A percentile compares a stretch with the other conserved stretches of the same genome.
phyloP scores from a whole-genome alignment of 2,113 vertebrate genomes.

The Fregata magnificens region DNA sequence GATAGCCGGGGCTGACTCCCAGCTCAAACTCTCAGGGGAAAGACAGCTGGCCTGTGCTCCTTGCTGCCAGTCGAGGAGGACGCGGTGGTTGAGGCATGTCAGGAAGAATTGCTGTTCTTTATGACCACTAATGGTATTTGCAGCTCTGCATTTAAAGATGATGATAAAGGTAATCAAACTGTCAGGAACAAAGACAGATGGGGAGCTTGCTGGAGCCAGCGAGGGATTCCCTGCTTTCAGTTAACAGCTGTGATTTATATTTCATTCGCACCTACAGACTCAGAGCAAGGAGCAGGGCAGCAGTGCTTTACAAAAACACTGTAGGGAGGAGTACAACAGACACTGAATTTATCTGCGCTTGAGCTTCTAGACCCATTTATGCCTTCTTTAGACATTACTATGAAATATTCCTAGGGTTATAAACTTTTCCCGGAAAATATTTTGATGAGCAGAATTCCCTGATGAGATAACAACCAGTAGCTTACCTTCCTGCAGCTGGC shows the following conservation, averaged over 20 bases:
- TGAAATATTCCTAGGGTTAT: background rate
- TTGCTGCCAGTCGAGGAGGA: background rate
- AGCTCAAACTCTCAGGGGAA: background rate
- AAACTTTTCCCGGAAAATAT: background rate
- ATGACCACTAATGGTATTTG: conserved; percentile 15
- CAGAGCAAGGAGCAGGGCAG: background rate
- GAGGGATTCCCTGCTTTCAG: background rate
- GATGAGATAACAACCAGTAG: background rate
- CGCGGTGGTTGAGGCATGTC: background rate
- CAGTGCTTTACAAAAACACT: background rate
- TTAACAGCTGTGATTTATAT: background rate
- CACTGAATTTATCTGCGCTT: background rate
- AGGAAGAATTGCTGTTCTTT: background rate
- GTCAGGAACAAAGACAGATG: conserved; percentile 24
- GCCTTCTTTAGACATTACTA: background rate
- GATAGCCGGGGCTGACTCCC: background rate
- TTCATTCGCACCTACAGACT: background rate
- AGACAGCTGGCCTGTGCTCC: background rate
- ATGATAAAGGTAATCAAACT: conserved; percentile 36
- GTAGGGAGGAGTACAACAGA: background rate
- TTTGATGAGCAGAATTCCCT: background rate
- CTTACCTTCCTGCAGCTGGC: background rate
- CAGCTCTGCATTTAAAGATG: conserved; percentile 14
- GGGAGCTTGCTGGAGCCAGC: background rate
- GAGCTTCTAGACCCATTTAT: background rate